These are phyloP conservation scores for Hydropotes inermis DNA, from an alignment of 2,113 vertebrate genomes.

Conservation along the genomic window DNA sequence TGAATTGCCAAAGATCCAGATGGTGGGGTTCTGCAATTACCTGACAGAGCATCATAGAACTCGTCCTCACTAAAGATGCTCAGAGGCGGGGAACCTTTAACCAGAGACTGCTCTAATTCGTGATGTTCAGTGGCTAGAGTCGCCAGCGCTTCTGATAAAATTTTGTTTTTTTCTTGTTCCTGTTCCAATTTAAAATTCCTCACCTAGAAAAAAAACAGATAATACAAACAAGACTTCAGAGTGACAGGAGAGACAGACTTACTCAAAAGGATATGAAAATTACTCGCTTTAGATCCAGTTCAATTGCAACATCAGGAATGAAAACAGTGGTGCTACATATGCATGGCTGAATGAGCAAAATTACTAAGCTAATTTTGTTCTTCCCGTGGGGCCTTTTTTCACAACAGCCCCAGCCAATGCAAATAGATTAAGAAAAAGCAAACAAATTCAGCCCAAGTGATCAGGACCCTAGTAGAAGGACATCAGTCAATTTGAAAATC, in stretches of 20 bases:
- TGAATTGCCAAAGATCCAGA: neutral
- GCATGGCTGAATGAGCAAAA: conserved; percentile 43
- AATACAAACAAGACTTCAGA: conserved; percentile 76
- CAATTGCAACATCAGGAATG: conserved; percentile 57
- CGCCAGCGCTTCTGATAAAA: conserved; percentile 93
- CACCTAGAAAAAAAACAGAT: conserved; percentile 85
- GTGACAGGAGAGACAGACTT: conserved; percentile 59
- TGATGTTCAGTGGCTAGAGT: conserved; percentile 89
- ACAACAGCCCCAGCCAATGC: conserved; percentile 31
- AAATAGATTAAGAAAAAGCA: conserved; percentile 28
- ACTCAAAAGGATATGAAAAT: conserved; percentile 57
- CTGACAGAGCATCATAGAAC: conserved; percentile 94
- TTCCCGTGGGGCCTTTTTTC: conserved; percentile 31
- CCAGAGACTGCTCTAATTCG: conserved; percentile 87
- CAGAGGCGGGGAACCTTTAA: conserved; percentile 82
- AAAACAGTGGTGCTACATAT: neutral
- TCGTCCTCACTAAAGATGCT: conserved; percentile 89
- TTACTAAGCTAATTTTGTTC: conserved; percentile 44
- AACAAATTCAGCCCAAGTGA: conserved; percentile 20
- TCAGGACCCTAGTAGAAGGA: neutral
- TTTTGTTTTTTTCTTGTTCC: conserved; percentile 94
- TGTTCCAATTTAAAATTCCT: conserved; percentile 94
- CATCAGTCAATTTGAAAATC: neutral
- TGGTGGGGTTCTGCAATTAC: conserved; percentile 75
- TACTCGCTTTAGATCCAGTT: conserved; percentile 62